Base-by-base conservation (phyloP, 2,797 vertebrate genomes). In the Rhinophrynus dorsalis region DNA sequence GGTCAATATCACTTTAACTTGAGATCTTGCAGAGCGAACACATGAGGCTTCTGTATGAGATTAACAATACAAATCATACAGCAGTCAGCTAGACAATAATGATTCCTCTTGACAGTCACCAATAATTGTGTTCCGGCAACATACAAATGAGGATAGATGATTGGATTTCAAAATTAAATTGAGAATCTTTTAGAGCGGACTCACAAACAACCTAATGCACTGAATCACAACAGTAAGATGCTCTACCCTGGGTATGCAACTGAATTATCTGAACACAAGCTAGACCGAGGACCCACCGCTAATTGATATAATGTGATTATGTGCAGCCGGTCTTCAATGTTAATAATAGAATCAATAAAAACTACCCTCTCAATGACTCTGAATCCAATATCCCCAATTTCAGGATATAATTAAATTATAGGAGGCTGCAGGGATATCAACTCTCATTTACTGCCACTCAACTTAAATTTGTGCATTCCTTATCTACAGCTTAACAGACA, bases 251-350 rank as follows among this genome's bases (percentile, higher is more conserved):
- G 69, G 78, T 80, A 69, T 0, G 27, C 78, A 80, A 83, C 67
- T 62, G 68, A 78, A 80, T 80, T 79, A 79, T 70, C 73, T 68
- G 57, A 57, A 74, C 80, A 69, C 76, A 71, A 70, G 76, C 67
- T 75, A 79, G 80, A 63, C 75, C 76, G 76, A 69, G 32, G 75
- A 52, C 54, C 71, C 20, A 57, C 74, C 52, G 74, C 78, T 84
- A 84, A 85, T 84, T 78, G 78, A 75, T 81, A 80, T 81, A 79
- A 81, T 77, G 65, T 78, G 68, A 82, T 84, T 76, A 81, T 68
- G 67, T 67, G 65, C 47, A 84, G 83, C 76, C 81, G 78, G 79
- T 61, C 72, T 11, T 74, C 54, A 24, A 69, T 66, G 84, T 78
- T 83, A 79, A 84, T 83, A 79, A 83, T 37, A 11, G 68, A 40